A percentile compares a stretch with the other conserved stretches of the same genome.
Evolutionary conservation across 2,797 vertebrate genomes (phyloP).

Genomic region (Rhinoraja longicauda): DNA sequence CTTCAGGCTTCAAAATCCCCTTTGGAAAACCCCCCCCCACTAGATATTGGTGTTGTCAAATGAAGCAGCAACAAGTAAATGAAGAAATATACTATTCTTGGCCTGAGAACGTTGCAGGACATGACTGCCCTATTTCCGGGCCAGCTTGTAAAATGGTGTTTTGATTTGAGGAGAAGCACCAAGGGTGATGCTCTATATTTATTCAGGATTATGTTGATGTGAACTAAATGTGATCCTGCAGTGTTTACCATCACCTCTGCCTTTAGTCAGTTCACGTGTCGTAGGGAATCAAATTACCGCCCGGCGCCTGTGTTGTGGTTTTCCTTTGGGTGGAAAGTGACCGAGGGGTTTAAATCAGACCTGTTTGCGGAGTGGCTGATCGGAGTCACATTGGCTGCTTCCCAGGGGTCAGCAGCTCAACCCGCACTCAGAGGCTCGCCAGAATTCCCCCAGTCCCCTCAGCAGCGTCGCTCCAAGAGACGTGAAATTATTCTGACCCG

Average conservation of each 20-base stretch:
- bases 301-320: conserved; percentile 7
- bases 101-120: not conserved
- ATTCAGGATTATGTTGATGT: not conserved
- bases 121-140: not conserved
- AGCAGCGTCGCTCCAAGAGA: not conserved
- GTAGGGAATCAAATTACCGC: conserved; percentile 20
- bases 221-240: conserved; percentile 31
- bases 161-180: not conserved
- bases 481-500: not conserved
- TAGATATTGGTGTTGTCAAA: not conserved
- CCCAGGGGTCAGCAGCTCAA: not conserved
- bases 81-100: not conserved
- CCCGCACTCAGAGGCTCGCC: not conserved
- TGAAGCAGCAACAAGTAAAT: not conserved
- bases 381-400: not conserved
- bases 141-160: not conserved
- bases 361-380: not conserved
- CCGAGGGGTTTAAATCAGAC: conserved; percentile 20
- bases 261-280: conserved; percentile 32
- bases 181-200: not conserved
- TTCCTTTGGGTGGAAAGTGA: conserved; percentile 30
- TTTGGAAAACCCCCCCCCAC: not conserved
- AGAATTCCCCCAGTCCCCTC: not conserved
- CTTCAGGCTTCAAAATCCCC: not conserved
- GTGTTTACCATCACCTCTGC: conserved; percentile 28